Conservation (phyloP, 2,113 vertebrate species). For the Dolichallabes microphthalmus region DNA sequence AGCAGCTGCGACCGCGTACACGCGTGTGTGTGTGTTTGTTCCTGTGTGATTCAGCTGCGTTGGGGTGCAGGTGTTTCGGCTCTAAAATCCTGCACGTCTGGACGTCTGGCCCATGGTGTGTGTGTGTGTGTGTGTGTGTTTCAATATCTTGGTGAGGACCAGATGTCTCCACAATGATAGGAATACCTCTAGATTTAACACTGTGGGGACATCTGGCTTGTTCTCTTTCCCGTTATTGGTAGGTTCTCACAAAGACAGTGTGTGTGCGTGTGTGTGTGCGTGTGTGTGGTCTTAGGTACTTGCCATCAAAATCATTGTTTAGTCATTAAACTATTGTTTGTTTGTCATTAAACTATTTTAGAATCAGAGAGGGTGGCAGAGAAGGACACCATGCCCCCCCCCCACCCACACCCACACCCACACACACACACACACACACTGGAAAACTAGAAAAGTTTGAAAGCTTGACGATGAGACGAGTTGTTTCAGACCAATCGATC, state of each 20-base stretch:
- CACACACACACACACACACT: conserved; percentile 33
- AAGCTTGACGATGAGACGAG: background rate
- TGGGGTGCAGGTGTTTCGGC: conserved; percentile 47
- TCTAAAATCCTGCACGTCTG: conserved; percentile 33
- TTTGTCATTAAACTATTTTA: background rate
- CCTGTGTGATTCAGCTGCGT: conserved; percentile 13
- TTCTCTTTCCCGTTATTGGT: background rate
- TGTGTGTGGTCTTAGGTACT: too few species aligned
- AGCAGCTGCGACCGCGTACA: conserved; percentile 21
- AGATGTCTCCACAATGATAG: background rate
- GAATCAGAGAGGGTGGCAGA: background rate
- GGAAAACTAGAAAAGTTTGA: background rate
- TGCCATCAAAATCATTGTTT: background rate
- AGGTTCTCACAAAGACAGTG: background rate
- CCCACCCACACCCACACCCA: background rate
- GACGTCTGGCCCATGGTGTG: conserved; percentile 2
- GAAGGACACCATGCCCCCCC: background rate
- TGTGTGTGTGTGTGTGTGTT: conserved; percentile 4
- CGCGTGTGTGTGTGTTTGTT: conserved; percentile 39
- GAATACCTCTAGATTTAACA: background rate
- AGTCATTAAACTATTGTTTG: background rate
- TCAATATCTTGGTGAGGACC: background rate
- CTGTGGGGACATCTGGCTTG: background rate
- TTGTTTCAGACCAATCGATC: conserved; percentile 52
- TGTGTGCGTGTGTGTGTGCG: background rate